These are phyloP conservation scores for Thalassarche chlororhynchos DNA, from an alignment of 2,113 vertebrate species.

Conservation along the genomic window DNA sequence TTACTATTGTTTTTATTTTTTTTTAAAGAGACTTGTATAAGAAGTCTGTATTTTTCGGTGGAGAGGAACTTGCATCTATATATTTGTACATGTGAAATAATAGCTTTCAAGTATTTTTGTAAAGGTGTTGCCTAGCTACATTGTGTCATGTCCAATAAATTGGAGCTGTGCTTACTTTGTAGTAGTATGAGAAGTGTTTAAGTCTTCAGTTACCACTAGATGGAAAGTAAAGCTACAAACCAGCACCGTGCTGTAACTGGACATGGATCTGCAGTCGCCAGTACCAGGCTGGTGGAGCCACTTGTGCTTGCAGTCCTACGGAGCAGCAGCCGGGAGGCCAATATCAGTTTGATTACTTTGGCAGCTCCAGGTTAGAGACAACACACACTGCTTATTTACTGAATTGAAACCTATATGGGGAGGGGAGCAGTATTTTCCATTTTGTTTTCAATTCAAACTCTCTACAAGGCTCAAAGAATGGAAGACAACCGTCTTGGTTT, in stretches of 20 bases:
- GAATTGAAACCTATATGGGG: background rate
- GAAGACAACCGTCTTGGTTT: background rate
- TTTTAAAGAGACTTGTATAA: background rate
- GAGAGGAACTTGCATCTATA: background rate
- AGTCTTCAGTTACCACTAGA: background rate
- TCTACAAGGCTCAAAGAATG: background rate
- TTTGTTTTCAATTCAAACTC: background rate
- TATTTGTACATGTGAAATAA: slow-evolving; percentile 36
- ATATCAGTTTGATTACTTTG: background rate
- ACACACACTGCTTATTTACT: background rate
- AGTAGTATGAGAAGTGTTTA: background rate
- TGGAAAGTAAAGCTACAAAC: background rate
- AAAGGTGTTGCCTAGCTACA: background rate
- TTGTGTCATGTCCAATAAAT: slow-evolving; percentile 35
- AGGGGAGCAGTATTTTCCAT: background rate
- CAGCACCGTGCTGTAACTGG: background rate
- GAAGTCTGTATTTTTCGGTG: slow-evolving; percentile 11
- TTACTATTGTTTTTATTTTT: background rate
- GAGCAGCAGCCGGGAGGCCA: background rate
- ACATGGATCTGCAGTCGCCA: accelerated
- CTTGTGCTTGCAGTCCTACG: background rate
- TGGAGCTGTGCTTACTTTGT: background rate
- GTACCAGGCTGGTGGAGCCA: background rate
- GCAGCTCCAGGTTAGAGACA: background rate
- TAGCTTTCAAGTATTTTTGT: slow-evolving; percentile 41